Base-by-base conservation (phyloP, 2,888 invertebrate genomes). In the Xestia rhomboidea region DNA sequence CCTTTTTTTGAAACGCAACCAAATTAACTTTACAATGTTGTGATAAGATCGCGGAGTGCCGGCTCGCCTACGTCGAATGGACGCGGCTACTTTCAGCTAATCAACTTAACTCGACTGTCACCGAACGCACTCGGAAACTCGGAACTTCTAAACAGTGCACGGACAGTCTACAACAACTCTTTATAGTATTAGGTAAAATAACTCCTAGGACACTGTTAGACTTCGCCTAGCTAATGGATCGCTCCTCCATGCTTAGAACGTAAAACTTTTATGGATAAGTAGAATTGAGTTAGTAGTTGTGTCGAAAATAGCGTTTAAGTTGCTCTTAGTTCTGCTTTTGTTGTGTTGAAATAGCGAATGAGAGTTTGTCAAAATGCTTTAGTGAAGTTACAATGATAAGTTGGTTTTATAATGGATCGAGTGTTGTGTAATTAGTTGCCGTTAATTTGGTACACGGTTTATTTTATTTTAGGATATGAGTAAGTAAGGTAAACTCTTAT, bases 131-230 rank as follows among this genome's bases (percentile, higher is more conserved):
- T 93, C 90, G 88, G 90, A 93, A 95, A 94, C 91, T 93, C 89
- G 88, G 89, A 94, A 95, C 95, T 94, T 93, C 91, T 88, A 91
- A 94, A 93, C 93, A 94, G 84, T 83, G 89, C 90, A 91, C 90
- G 92, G 87, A 80, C 91, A 90, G 91, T 92, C 88, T 89, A 89
- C 88, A 87, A 90, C 90, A 91, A 95, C 96, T 95, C 95, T 96
- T 96, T 95, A 96, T 94, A 95, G 94, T 92, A 95, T 96, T 96
- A 96, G 92, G 93, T 92, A 92, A 92, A 94, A 95, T 94, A 95
- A 93, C 93, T 93, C 92, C 91, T 90, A 92, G 92, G 93, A 94
- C 95, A 94, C 89, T 93, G 95, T 92, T 93, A 92, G 94, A 94
- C 95, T 95, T 94, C 91, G 84, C 88, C 83, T 83, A 85, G 91